Evolutionary conservation across 2,888 invertebrate species (phyloP).

Genomic region (Drosophila birchii): DNA sequence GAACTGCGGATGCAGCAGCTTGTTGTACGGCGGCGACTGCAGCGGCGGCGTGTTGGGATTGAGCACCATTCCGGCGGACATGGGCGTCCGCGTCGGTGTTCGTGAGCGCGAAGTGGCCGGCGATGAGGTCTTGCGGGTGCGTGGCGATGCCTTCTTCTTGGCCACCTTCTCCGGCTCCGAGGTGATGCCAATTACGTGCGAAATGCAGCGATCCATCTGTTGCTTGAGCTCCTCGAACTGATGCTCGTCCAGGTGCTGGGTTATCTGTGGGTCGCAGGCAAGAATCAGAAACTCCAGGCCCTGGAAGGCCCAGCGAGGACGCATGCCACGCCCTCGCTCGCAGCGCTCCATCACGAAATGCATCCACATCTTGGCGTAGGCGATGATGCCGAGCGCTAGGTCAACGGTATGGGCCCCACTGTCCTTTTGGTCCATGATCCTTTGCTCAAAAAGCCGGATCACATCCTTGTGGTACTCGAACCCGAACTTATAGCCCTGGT

Average conservation of each 20-base stretch:
- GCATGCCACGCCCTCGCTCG: slow-evolving; percentile 91
- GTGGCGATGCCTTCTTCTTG: slow-evolving; percentile 84
- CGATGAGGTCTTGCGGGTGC: slow-evolving; percentile 84
- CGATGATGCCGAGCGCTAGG: slow-evolving; percentile 87
- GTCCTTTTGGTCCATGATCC: slow-evolving; percentile 84
- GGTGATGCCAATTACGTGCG: slow-evolving; percentile 92
- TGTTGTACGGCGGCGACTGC: slow-evolving; percentile 81
- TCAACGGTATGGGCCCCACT: slow-evolving; percentile 81
- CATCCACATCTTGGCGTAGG: slow-evolving; percentile 94
- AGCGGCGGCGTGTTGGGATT: slow-evolving; percentile 73
- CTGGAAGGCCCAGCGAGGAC: slow-evolving; percentile 95
- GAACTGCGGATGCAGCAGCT: slow-evolving; percentile 83
- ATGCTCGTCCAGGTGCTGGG: slow-evolving; percentile 90
- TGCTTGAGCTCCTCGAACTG: slow-evolving; percentile 92
- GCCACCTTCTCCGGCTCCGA: slow-evolving; percentile 84
- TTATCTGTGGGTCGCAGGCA: slow-evolving; percentile 93
- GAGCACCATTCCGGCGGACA: slow-evolving; percentile 84
- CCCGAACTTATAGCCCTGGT: slow-evolving; percentile 95
- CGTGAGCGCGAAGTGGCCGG: slow-evolving; percentile 83
- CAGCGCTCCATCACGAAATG: slow-evolving; percentile 93
- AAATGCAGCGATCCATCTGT: slow-evolving; percentile 93
- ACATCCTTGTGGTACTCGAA: slow-evolving; percentile 90
- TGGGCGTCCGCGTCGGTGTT: slow-evolving; percentile 84
- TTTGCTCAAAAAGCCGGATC: slow-evolving; percentile 85
- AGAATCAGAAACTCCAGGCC: slow-evolving; percentile 94